Evolutionary conservation across 2,113 vertebrate genomes (phyloP).

Genomic region (Macroglossus sobrinus): DNA sequence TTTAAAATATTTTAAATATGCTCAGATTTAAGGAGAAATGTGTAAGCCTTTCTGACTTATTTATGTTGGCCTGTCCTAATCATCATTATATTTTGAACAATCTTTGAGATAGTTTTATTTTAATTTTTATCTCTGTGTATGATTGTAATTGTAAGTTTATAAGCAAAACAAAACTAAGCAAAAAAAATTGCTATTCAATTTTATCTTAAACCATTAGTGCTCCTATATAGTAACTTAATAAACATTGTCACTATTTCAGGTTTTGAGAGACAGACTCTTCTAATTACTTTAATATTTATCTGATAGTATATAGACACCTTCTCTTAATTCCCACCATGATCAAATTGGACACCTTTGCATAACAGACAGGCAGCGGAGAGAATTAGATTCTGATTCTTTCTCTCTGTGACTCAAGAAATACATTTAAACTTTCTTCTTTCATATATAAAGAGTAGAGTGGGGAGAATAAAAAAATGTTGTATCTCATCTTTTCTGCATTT

Average conservation of each 20-base stretch:
- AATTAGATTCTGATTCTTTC: background rate
- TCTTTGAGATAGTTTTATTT: conserved; percentile 8
- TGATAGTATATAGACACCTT: background rate
- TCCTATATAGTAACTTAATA: background rate
- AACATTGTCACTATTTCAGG: background rate
- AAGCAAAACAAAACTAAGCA: background rate
- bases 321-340: background rate
- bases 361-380: background rate
- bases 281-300: background rate
- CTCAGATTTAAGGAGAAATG: background rate
- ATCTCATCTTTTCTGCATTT: background rate
- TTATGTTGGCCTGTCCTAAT: background rate
- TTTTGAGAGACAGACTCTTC: background rate
- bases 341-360: background rate
- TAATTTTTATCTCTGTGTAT: background rate
- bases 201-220: background rate
- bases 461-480: background rate
- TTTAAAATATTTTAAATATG: background rate
- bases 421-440: background rate
- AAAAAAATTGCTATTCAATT: background rate
- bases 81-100: background rate
- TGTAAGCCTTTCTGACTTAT: background rate
- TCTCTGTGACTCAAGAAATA: background rate
- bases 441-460: background rate
- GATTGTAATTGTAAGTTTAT: background rate